Conservation (phyloP, 2,113 vertebrate species). For the Boulengeromyrus knoepffleri region DNA sequence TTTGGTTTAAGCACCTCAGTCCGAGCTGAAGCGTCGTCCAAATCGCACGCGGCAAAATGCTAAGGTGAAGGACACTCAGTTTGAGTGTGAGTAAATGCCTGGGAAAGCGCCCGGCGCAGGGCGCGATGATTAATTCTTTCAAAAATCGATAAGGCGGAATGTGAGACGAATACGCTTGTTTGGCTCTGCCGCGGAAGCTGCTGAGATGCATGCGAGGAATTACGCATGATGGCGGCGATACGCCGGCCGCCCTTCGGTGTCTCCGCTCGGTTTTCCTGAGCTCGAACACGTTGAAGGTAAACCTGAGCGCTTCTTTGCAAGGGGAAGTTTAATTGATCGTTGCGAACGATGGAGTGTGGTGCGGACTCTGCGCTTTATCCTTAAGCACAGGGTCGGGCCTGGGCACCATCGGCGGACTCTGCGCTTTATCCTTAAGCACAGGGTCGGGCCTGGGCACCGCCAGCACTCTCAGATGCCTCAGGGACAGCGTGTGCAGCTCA, state of each 20-base stretch:
- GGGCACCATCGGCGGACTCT: neutral
- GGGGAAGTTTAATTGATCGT: neutral
- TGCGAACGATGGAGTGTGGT: neutral
- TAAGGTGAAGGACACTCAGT: constrained; percentile 34
- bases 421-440: neutral
- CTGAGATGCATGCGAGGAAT: constrained; percentile 30
- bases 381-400: neutral
- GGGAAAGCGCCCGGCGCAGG: constrained; percentile 30
- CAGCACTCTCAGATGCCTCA: neutral
- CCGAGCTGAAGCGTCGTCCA: constrained; percentile 56
- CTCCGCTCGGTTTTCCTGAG: neutral
- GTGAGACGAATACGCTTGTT: constrained; percentile 55
- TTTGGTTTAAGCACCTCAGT: constrained; percentile 53
- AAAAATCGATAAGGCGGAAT: constrained; percentile 52
- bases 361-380: neutral
- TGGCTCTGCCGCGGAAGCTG: constrained; percentile 34
- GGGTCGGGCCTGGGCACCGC: neutral
- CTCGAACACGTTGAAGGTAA: constrained; percentile 34
- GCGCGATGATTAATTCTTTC: constrained; percentile 51
- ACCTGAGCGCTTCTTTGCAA: neutral
- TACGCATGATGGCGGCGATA: neutral
- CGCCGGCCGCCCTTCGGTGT: neutral
- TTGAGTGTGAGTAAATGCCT: constrained; percentile 46
- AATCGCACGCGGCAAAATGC: constrained; percentile 51
- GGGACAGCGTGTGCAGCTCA: neutral